Percentiles rank a stretch among this genome's conserved stretches.
Conservation (phyloP, 2,888 invertebrate species). For the Agriopis marginaria region DNA sequence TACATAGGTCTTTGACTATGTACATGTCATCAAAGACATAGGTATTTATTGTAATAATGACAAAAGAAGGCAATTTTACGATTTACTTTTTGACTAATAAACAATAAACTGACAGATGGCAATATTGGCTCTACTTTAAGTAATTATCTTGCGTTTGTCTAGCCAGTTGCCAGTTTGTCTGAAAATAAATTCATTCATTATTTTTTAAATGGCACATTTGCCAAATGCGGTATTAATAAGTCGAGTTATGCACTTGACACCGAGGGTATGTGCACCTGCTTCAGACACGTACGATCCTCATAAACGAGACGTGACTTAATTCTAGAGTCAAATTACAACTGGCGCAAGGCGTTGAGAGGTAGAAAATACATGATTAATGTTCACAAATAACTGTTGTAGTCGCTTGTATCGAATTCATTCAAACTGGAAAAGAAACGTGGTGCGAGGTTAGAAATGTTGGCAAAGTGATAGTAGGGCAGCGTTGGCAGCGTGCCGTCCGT, state of each 20-base stretch:
- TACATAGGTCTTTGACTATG: no score
- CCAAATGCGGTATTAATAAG: constrained; percentile 24
- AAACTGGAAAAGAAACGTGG: constrained; percentile 26
- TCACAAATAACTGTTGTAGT: constrained; percentile 9
- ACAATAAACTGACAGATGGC: no score
- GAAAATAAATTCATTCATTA: background rate
- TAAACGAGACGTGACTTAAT: constrained; percentile 58
- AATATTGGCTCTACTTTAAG: no score
- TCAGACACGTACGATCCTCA: constrained; percentile 53
- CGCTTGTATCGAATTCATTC: constrained; percentile 27
- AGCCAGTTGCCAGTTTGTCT: constrained; percentile 12
- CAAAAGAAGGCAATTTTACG: no score
- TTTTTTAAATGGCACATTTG: constrained; percentile 5
- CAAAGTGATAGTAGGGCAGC: constrained; percentile 81
- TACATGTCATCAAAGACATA: no score
- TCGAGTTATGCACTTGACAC: constrained; percentile 38
- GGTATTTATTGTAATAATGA: no score
- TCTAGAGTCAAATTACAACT: constrained; percentile 57
- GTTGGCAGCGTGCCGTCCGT: constrained; percentile 34
- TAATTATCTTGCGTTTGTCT: background rate
- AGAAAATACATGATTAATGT: constrained; percentile 4
- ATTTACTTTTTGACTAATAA: no score
- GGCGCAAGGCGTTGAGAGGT: constrained; percentile 12
- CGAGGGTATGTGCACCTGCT: constrained; percentile 57
- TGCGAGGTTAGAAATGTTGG: constrained; percentile 48